Base-by-base conservation (phyloP, 2,113 vertebrate species). In the Lepus europaeus region DNA sequence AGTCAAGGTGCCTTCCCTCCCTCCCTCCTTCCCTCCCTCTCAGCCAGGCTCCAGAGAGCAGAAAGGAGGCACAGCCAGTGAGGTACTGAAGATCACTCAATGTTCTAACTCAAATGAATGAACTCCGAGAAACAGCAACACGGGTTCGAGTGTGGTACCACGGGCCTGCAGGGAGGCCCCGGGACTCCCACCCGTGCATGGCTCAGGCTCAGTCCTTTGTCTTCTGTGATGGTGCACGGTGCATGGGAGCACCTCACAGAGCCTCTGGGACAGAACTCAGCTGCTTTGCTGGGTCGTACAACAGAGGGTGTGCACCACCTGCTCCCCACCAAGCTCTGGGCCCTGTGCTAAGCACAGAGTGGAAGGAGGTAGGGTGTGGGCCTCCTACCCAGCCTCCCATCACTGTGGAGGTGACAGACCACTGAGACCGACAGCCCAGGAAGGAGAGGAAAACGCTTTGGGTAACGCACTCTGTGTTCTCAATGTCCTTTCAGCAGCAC, bases 121-220 rank as follows among this genome's bases (percentile, higher is more conserved):
- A 31, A 79, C 36, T 27, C 19, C 14, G 61, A 74, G 36, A 29
- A 9, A 84, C 7, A 83, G 83, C 16, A 78, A 61, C 10, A 70
- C 29, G n/a, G n/a, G 23, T 13, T 33, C 1, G 4, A n/a, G 23
- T 0, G 6, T 4, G 3, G 12, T 33, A 36, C 5, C 3, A 6
- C 3, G 12, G 36, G 7, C 20, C 64, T 19, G 29, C 0, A 6
- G 2, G 2, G 13, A 17, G 36, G 53, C 16, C 81, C 14, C 19
- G 3, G 14, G 68, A 39, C n/a, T 33, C 5, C 6, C 3, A 49
- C 8, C 9, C 5, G 16, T 20, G 10, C 25, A n/a, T 8, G 5
- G 36, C 1, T 39, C 14, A 4, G 16, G 7, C 5, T 13, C 9
- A 22, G 19, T 27, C 19, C 27, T 25, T 27, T 53, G 64, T 39